A percentile compares a stretch with the other conserved stretches of the same genome.
phyloP scores from a whole-genome alignment of 1,140 invertebrate genomes.

The Trichonephila inaurata region DNA sequence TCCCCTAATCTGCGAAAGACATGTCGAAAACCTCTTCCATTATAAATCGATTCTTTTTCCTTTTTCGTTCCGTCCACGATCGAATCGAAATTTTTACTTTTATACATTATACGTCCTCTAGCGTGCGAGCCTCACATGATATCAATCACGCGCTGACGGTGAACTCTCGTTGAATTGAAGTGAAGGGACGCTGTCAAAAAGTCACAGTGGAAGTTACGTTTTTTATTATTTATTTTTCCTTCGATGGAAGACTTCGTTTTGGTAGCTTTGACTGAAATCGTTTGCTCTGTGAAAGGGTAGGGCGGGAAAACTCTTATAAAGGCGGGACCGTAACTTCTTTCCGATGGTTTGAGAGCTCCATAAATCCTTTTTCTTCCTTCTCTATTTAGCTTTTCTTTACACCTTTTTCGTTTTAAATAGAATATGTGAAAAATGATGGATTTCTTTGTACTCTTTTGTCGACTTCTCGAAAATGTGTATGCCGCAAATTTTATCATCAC shows the following conservation, averaged over 20 bases:
- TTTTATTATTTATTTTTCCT: conserved; percentile 17
- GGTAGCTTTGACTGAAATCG: conserved; percentile 23
- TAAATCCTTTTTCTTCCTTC: neutral
- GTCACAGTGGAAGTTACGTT: conserved; percentile 39
- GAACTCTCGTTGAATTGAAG: conserved; percentile 57
- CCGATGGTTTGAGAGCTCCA: conserved; percentile 4
- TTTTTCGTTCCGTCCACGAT: conserved; percentile 12
- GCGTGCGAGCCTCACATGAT: neutral
- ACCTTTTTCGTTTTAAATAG: neutral
- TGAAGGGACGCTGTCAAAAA: conserved; percentile 66
- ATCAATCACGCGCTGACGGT: conserved; percentile 62
- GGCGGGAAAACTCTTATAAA: conserved; percentile 50
- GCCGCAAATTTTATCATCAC: no score
- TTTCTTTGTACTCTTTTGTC: neutral
- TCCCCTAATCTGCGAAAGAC: conserved; percentile 66
- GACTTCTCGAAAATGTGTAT: neutral
- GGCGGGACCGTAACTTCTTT: neutral
- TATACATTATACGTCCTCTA: conserved; percentile 12
- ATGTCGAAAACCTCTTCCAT: conserved; percentile 71
- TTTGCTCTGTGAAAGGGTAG: conserved; percentile 41
- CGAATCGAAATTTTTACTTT: conserved; percentile 58
- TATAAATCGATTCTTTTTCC: conserved; percentile 54
- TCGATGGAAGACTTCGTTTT: neutral
- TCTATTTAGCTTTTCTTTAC: neutral
- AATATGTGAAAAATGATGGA: neutral